Evolutionary conservation across 64 coral and sea anemone genomes (phyloP).

Genomic region (Pocillopora damicornis): DNA sequence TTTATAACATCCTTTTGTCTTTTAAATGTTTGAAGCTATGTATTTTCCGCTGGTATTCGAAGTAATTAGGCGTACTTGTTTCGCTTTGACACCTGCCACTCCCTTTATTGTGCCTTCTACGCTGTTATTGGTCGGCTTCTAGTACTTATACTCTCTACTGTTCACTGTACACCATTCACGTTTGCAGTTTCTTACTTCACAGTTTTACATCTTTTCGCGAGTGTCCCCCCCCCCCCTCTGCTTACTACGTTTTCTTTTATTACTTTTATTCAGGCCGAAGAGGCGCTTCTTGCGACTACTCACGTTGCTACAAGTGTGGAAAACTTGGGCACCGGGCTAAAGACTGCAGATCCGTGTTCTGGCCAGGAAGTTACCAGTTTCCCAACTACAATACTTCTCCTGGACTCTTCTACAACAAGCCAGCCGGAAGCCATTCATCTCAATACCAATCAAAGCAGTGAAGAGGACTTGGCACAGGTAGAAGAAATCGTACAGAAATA

Average conservation of each 20-base stretch:
- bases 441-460: slow-evolving; percentile 10
- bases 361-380: slow-evolving; percentile 4
- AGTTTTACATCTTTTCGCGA: no score
- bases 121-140: no score
- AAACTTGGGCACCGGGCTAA: slow-evolving; percentile 49
- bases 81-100: no score
- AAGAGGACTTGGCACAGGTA: slow-evolving; percentile 37
- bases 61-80: no score
- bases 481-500: not conserved
- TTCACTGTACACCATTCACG: no score
- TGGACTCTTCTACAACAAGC: slow-evolving; percentile 21
- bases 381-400: slow-evolving; percentile 7
- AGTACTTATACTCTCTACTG: no score
- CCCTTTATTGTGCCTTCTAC: no score
- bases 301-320: not conserved
- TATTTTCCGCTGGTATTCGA: no score
- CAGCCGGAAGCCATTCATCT: not conserved
- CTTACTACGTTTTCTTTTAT: not conserved
- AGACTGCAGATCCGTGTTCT: slow-evolving; percentile 14
- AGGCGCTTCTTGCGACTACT: not conserved
- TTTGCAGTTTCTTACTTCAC: no score
- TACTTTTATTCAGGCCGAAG: not conserved
- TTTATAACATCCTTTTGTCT: no score
- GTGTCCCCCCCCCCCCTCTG: not conserved
- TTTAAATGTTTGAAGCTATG: no score